Conservation (phyloP, 1,140 invertebrate species). For the Theocolax elegans region DNA sequence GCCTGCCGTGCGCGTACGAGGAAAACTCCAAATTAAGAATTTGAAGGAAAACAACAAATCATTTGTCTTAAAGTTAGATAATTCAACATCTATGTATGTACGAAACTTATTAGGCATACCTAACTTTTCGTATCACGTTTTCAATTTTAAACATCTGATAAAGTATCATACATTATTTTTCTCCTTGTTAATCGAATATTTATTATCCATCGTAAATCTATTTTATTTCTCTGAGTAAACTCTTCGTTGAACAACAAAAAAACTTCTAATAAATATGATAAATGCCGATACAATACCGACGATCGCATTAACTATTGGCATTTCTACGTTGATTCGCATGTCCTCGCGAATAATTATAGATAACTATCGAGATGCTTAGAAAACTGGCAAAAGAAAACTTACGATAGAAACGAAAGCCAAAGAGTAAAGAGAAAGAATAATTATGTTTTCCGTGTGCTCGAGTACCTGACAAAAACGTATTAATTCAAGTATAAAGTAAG, state of each 20-base stretch:
- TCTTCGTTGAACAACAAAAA: no score
- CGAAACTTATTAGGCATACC: background rate
- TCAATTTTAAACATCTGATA: no score
- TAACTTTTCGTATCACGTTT: no score
- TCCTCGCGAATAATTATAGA: conserved; percentile 33
- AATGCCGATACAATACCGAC: no score
- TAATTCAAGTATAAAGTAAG: no score
- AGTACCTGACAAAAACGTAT: no score
- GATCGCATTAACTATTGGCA: conserved; percentile 2
- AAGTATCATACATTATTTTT: no score
- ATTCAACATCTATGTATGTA: background rate
- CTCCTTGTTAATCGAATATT: no score
- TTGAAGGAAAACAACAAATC: conserved; percentile 20
- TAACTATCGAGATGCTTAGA: background rate
- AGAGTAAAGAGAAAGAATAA: background rate
- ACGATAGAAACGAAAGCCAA: conserved; percentile 4
- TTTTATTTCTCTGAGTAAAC: no score
- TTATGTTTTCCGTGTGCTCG: no score
- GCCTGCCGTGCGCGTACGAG: background rate
- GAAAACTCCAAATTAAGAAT: conserved; percentile 23
- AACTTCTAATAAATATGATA: no score
- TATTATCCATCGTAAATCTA: no score
- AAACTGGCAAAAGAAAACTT: conserved; percentile 27
- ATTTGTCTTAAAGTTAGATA: background rate
- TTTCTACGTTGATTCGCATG: conserved; percentile 8